These are phyloP conservation scores for Strigops habroptila DNA, from an alignment of 2,113 vertebrate species.

Conservation along the genomic window DNA sequence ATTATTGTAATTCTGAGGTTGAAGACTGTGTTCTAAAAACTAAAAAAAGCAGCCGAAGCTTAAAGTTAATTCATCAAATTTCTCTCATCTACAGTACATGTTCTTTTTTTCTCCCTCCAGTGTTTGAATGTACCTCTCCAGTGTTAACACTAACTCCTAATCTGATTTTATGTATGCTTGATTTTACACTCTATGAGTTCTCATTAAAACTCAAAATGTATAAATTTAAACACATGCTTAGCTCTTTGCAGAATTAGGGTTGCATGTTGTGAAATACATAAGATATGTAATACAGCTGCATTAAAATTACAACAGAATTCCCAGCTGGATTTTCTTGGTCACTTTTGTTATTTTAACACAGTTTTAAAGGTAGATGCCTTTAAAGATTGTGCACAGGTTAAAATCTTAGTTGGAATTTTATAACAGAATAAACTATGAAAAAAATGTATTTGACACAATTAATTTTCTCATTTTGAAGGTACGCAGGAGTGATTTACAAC, in stretches of 20 bases:
- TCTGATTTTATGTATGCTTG: slow-evolving; percentile 46
- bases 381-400: background rate
- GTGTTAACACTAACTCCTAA: slow-evolving; percentile 38
- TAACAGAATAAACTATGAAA: background rate
- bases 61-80: slow-evolving; percentile 39
- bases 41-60: background rate
- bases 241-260: slow-evolving; percentile 48
- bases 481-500: background rate
- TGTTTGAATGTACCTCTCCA: slow-evolving; percentile 25
- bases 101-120: background rate
- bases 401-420: background rate
- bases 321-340: slow-evolving; percentile 45
- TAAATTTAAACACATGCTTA: slow-evolving; percentile 57
- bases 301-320: slow-evolving; percentile 51
- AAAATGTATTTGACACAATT: background rate
- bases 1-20: background rate
- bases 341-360: slow-evolving; percentile 51
- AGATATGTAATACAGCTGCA: slow-evolving; percentile 22
- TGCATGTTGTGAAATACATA: slow-evolving; percentile 52
- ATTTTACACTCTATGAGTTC: slow-evolving; percentile 45
- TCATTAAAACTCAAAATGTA: slow-evolving; percentile 60
- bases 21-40: background rate
- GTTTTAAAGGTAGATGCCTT: background rate
- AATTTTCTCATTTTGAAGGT: background rate
- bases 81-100: background rate